phyloP scores from a whole-genome alignment of 2,113 vertebrate species.

The Phalacrocorax pelagicus region DNA sequence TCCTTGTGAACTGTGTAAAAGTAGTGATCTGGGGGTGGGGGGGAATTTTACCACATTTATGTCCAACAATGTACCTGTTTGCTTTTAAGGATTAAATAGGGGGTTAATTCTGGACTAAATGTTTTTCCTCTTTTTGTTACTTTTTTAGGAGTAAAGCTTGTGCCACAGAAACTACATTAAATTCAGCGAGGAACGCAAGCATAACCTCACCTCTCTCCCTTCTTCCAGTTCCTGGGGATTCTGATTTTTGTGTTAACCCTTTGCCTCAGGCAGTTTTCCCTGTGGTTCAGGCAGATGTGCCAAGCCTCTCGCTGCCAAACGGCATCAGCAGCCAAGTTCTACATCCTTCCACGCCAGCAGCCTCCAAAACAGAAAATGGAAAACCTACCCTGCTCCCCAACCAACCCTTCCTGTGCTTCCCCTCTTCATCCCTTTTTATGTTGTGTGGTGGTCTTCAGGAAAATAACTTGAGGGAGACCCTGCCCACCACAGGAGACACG shows the following conservation, averaged over 20 bases:
- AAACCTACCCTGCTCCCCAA: conserved; percentile 46
- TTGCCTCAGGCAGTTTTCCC: conserved; percentile 45
- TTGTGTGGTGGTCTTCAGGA: conserved; percentile 72
- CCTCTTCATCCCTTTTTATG: conserved; percentile 86
- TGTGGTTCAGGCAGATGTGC: conserved; percentile 38
- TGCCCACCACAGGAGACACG: not conserved
- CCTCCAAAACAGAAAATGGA: conserved; percentile 24
- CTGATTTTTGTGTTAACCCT: conserved; percentile 65
- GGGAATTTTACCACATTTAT: not conserved
- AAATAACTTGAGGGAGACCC: not conserved
- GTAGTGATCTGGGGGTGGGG: rapidly evolving
- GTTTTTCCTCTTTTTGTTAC: not conserved
- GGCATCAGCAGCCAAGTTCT: conserved; percentile 13
- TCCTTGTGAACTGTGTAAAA: not conserved
- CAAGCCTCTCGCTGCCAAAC: not conserved
- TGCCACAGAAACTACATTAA: not conserved
- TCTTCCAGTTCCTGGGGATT: conserved; percentile 62
- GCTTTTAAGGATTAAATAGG: not conserved
- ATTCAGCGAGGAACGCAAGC: conserved; percentile 5
- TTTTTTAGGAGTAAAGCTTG: conserved; percentile 39
- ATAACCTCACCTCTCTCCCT: conserved; percentile 3
- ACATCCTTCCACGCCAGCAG: not conserved
- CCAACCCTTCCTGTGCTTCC: conserved; percentile 80
- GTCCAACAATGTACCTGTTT: not conserved
- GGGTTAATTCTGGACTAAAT: not conserved